A percentile compares a stretch with the other conserved stretches of the same genome.
Conservation (phyloP, 2,797 vertebrate genomes). For the Lateolabrax maculatus region DNA sequence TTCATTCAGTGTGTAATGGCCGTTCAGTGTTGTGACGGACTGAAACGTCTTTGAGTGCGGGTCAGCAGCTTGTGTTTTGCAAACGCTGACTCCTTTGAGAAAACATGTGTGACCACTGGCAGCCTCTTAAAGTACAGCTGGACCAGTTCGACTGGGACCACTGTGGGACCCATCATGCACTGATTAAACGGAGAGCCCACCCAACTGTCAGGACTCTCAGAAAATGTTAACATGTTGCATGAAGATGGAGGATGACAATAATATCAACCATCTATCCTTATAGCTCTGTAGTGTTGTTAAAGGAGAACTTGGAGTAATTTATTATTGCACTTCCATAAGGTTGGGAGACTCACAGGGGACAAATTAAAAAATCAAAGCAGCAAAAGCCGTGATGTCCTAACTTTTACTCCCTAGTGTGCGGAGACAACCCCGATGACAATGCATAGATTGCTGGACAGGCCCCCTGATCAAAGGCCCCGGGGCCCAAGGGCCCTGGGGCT, state of each 20-base stretch:
- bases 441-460: background rate
- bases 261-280: background rate
- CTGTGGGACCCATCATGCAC: slow-evolving; percentile 50
- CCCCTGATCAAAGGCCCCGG: background rate
- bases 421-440: background rate
- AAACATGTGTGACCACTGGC: slow-evolving; percentile 77
- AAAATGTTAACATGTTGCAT: slow-evolving; percentile 4
- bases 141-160: slow-evolving; percentile 31
- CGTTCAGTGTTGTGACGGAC: slow-evolving; percentile 43
- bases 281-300: background rate
- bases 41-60: slow-evolving; percentile 36
- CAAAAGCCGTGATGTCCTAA: background rate
- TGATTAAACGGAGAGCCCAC: slow-evolving; percentile 47
- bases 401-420: background rate
- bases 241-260: background rate
- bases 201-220: slow-evolving; percentile 18
- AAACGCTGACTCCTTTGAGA: slow-evolving; percentile 66
- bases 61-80: slow-evolving; percentile 57
- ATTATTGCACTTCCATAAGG: background rate
- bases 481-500: background rate
- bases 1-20: slow-evolving; percentile 46
- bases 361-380: background rate
- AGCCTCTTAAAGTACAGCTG: slow-evolving; percentile 71
- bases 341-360: background rate
- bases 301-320: background rate